phyloP scores from a whole-genome alignment of 1,140 invertebrate species.

The Orussus abietinus region DNA sequence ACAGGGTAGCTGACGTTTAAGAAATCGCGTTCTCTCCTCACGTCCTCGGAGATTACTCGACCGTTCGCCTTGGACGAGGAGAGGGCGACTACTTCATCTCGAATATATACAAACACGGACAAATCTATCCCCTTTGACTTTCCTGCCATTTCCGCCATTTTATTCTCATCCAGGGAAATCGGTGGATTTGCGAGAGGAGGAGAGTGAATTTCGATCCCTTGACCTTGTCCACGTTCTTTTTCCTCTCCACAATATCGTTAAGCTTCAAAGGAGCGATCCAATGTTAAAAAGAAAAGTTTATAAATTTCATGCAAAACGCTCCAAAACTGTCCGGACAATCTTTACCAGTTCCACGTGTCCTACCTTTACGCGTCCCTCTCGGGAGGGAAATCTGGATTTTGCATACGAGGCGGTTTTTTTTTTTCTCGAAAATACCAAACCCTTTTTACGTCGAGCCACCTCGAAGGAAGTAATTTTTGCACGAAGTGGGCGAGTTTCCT shows the following conservation, averaged over 20 bases:
- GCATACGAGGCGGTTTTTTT: too few species aligned
- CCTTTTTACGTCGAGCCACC: neutral
- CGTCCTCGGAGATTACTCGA: constrained; percentile 37
- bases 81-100: constrained; percentile 15
- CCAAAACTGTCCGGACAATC: too few species aligned
- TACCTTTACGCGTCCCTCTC: too few species aligned
- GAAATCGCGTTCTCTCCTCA: constrained; percentile 43
- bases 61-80: constrained; percentile 21
- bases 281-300: too few species aligned
- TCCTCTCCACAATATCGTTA: too few species aligned
- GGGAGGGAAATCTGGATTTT: too few species aligned
- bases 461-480: neutral
- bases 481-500: neutral
- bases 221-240: constrained; percentile 5
- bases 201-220: constrained; percentile 2
- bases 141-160: constrained; percentile 2
- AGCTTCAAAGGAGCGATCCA: too few species aligned
- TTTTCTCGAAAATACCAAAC: neutral
- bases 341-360: too few species aligned
- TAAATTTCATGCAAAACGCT: too few species aligned
- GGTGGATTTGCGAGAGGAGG: constrained; percentile 4
- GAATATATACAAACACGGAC: constrained; percentile 24
- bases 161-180: constrained; percentile 12
- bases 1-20: constrained; percentile 32
- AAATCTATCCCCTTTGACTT: neutral